Evolutionary conservation across 30 jellyfish, hydroid and myxozoan genomes (phyloP).

Genomic region (Morbakka virulenta): DNA sequence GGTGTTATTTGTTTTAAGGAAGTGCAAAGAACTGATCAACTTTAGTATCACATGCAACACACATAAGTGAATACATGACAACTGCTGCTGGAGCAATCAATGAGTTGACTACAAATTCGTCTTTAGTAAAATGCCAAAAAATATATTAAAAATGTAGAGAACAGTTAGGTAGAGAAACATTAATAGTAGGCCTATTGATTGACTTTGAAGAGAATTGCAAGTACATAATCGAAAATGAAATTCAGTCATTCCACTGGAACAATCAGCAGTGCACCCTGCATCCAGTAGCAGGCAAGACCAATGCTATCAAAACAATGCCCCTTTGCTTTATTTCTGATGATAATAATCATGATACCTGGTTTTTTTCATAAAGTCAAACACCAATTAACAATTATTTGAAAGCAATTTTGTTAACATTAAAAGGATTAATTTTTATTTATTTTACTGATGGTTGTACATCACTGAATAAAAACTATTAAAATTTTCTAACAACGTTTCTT

Average conservation of each 20-base stretch:
- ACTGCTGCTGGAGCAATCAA: slow-evolving; percentile 4
- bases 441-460: slow-evolving; percentile 66
- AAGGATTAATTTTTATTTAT: too few species aligned
- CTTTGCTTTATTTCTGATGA: slow-evolving; percentile 52
- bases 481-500: background rate
- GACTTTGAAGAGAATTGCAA: slow-evolving; percentile 36
- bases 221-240: slow-evolving; percentile 25
- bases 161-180: background rate
- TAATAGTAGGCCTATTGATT: background rate
- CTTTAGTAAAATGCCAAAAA: slow-evolving; percentile 17
- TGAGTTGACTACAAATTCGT: slow-evolving; percentile 32
- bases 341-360: slow-evolving; percentile 14
- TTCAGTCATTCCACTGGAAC: slow-evolving; percentile 39
- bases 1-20: slow-evolving; percentile 19
- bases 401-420: slow-evolving; percentile 2
- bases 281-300: slow-evolving; percentile 1
- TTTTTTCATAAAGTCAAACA: slow-evolving; percentile 21
- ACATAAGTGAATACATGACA: slow-evolving; percentile 2
- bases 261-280: slow-evolving; percentile 36
- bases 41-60: background rate
- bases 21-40: slow-evolving; percentile 45
- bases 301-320: background rate
- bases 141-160: slow-evolving; percentile 15
- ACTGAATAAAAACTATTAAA: slow-evolving; percentile 26
- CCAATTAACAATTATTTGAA: background rate